Percentiles rank a stretch among this genome's conserved stretches.
Conservation (phyloP, 2,113 vertebrate species). For the Centrocercus urophasianus region DNA sequence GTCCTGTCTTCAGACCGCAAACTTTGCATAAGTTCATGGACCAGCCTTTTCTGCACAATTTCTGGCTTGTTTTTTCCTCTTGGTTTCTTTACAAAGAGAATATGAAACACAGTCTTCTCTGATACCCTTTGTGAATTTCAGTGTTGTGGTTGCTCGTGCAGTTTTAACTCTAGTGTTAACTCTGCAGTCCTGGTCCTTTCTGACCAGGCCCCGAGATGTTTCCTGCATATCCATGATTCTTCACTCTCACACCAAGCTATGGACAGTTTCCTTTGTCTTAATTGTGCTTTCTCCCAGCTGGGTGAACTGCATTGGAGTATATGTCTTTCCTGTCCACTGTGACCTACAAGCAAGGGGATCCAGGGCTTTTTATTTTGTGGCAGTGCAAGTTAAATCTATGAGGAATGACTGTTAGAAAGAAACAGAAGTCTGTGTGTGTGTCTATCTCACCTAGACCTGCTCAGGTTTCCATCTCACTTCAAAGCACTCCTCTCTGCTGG, state of each 20-base stretch:
- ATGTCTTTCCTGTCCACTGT: background rate
- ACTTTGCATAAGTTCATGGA: background rate
- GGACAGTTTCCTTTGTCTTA: background rate
- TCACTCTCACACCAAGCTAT: background rate
- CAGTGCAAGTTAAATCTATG: background rate
- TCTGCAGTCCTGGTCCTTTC: background rate
- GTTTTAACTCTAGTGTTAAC: background rate
- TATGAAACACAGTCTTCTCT: background rate
- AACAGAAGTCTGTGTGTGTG: background rate
- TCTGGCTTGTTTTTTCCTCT: background rate
- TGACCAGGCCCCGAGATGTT: background rate
- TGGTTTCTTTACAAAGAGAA: background rate
- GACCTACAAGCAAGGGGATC: background rate
- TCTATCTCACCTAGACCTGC: background rate
- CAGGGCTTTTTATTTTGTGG: background rate
- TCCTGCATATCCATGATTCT: background rate
- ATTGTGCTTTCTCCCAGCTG: background rate
- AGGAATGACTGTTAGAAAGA: background rate
- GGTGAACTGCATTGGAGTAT: background rate
- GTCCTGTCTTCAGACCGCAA: background rate
- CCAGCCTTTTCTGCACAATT: background rate
- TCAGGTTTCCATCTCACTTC: background rate
- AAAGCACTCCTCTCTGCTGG: background rate
- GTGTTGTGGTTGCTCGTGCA: accelerated
- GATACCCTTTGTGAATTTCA: background rate